Base-by-base conservation (phyloP, 2,797 vertebrate genomes). In the Lophotriccus pileatus region DNA sequence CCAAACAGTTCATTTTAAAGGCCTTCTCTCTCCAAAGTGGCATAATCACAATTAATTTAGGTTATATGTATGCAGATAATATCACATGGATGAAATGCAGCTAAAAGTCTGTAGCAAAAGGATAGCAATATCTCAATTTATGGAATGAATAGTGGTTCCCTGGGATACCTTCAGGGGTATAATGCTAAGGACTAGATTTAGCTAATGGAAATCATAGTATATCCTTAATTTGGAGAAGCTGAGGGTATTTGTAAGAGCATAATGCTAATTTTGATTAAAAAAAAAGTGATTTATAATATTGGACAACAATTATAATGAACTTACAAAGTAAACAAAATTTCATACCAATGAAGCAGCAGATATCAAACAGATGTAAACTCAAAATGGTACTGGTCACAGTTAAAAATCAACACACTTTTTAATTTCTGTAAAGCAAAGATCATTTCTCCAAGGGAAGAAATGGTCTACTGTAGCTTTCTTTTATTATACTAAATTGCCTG, bases 121-220 rank as follows among this genome's bases (percentile, higher is more conserved):
- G 14, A 25, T 30, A 68, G 46, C 4, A 41, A 11, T 32, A 63
- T 53, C 76, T 66, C 24, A 59, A 0, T 3, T 80, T 66, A 59
- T 1, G 6, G n/a, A 80, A 80, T 1, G 0, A 76, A 43, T 23
- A 41, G 6, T 62, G 1, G 3, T 36, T 87, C 30, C 14, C 5
- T 20, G 19, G 22, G 8, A 39, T n/a, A 36, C 7, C 14, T 64
- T 44, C 21, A 62, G 36, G 6, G 9, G 1, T 58, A 46, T 7
- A 49, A 28, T 15, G 13, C 14, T 27, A 73, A 82, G 7, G 32
- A 7, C 12, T 49, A 64, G 12, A 39, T 64, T 63, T 89, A 44
- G 18, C 2, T 62, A 69, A 53, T 14, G 12, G 21, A 66, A 64
- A 88, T 53, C 10, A 49, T 23, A 69, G 4, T 2, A 56, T n/a